Evolutionary conservation across 2,113 vertebrate species (phyloP).

Genomic region (Syrrhaptes paradoxus): DNA sequence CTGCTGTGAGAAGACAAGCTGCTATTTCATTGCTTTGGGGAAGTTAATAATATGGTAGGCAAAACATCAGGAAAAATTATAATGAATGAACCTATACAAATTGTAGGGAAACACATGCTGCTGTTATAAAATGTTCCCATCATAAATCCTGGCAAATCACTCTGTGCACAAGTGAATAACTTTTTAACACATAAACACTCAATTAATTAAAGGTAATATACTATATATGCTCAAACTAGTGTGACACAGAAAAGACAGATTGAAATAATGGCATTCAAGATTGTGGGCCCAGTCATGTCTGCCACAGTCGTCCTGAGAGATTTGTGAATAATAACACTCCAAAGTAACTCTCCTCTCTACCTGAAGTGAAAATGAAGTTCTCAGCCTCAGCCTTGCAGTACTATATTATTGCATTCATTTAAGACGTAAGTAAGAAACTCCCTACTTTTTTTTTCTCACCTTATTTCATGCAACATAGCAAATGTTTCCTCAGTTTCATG

Average conservation of each 20-base stretch:
- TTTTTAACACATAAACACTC: constrained; percentile 84
- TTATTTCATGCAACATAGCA: background rate
- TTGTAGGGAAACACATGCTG: constrained; percentile 76
- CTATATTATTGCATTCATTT: constrained; percentile 29
- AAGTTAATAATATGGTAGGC: constrained; percentile 86
- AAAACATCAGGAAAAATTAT: constrained; percentile 87
- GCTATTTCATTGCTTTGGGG: constrained; percentile 83
- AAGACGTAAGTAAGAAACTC: constrained; percentile 13
- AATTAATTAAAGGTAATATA: constrained; percentile 82
- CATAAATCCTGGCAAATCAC: constrained; percentile 80
- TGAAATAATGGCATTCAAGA: constrained; percentile 68
- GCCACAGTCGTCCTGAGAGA: constrained; percentile 36
- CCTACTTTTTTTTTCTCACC: constrained; percentile 47
- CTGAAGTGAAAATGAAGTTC: constrained; percentile 49
- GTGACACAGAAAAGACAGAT: constrained; percentile 71
- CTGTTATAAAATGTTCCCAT: constrained; percentile 82
- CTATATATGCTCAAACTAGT: constrained; percentile 68
- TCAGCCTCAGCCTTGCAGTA: background rate
- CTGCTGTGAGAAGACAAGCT: constrained; percentile 80
- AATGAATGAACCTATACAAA: constrained; percentile 86
- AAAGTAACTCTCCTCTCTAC: constrained; percentile 36
- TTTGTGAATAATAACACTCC: constrained; percentile 38
- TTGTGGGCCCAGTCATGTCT: constrained; percentile 33
- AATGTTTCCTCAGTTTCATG: background rate
- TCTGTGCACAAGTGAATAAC: constrained; percentile 82